phyloP scores from a whole-genome alignment of 2,888 invertebrate genomes.

The Troilus luridus region DNA sequence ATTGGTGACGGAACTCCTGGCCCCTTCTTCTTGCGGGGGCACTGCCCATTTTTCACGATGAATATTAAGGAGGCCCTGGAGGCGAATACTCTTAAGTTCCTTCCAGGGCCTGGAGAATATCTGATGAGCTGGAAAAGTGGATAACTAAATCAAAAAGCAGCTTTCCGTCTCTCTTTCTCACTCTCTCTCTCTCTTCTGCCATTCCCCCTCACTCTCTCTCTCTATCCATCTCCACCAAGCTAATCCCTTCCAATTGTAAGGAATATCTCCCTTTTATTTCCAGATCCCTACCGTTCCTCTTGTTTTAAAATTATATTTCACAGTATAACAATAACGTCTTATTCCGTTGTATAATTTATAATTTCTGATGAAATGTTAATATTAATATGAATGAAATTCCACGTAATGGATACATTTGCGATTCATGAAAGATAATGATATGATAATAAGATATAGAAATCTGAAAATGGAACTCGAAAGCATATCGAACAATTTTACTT shows the following conservation, averaged over 20 bases:
- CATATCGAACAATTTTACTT: no score
- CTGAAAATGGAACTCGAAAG: no score
- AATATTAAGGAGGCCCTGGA: slow-evolving; percentile 15
- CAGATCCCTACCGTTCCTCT: neutral
- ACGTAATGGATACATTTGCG: neutral
- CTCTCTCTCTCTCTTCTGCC: neutral
- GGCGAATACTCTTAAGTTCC: slow-evolving; percentile 36
- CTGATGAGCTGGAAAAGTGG: slow-evolving; percentile 35
- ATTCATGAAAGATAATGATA: no score
- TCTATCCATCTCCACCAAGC: neutral
- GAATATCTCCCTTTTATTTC: neutral
- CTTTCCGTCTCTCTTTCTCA: neutral
- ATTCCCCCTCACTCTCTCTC: neutral
- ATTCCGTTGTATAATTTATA: neutral
- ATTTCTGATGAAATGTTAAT: neutral
- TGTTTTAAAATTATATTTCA: slow-evolving; percentile 2
- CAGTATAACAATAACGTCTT: neutral
- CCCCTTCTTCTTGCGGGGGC: neutral
- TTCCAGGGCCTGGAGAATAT: slow-evolving; percentile 36
- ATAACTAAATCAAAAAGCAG: slow-evolving; percentile 40
- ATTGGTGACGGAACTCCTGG: neutral
- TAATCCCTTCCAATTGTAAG: slow-evolving; percentile 30
- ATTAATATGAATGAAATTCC: neutral
- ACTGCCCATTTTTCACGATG: slow-evolving; percentile 33
- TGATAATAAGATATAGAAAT: no score